phyloP scores from a whole-genome alignment of 2,113 vertebrate genomes.

The Paramormyrops kingsleyae region DNA sequence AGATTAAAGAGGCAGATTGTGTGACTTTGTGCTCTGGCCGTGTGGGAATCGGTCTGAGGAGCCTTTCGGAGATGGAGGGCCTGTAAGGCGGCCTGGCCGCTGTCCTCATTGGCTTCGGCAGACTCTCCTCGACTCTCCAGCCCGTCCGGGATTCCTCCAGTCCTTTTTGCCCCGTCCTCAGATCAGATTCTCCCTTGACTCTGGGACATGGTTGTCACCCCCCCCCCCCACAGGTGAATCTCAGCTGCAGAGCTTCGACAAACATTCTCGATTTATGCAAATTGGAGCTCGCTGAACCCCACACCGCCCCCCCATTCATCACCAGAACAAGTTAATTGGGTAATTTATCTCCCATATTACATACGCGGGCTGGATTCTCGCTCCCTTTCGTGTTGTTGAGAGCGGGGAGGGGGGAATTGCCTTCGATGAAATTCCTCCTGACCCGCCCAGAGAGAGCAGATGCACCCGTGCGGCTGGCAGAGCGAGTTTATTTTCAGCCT shows the following conservation, averaged over 20 bases:
- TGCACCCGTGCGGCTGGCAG: neutral
- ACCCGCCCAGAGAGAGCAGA: slow-evolving; percentile 6
- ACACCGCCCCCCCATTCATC: slow-evolving; percentile 64
- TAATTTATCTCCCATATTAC: slow-evolving; percentile 69
- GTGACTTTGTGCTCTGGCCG: neutral
- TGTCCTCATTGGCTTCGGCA: neutral
- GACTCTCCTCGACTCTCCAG: neutral
- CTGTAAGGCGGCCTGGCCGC: neutral
- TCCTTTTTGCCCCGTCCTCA: neutral
- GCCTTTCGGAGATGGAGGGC: neutral
- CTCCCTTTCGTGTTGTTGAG: slow-evolving; percentile 14
- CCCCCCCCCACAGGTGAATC: neutral
- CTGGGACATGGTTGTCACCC: neutral
- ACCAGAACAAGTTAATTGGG: slow-evolving; percentile 61
- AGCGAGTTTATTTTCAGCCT: neutral
- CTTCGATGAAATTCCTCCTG: neutral
- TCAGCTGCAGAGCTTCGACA: slow-evolving; percentile 46
- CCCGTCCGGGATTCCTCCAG: neutral
- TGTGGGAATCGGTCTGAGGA: neutral
- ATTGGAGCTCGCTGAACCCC: slow-evolving; percentile 53
- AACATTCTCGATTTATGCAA: slow-evolving; percentile 70
- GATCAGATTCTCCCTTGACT: neutral
- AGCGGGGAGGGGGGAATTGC: neutral
- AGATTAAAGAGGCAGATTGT: neutral
- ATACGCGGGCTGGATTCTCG: slow-evolving; percentile 56